phyloP scores from a whole-genome alignment of 2,888 invertebrate species.

The Tetanocera ferruginea region DNA sequence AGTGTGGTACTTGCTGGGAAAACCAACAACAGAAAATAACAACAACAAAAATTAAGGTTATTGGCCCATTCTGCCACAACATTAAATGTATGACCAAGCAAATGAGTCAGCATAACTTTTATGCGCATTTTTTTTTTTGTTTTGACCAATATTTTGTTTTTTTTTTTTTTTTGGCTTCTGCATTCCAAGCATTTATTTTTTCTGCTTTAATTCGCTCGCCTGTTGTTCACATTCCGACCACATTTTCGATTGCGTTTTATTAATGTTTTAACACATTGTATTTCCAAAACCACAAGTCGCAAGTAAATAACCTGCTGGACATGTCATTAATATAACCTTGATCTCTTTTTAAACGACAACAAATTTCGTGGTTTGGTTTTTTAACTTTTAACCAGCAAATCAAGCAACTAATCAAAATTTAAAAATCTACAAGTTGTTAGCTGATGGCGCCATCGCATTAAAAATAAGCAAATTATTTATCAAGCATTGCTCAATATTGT shows the following conservation, averaged over 20 bases:
- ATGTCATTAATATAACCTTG: conserved; percentile 27
- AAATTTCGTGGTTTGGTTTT: conserved; percentile 1
- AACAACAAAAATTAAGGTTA: conserved; percentile 5
- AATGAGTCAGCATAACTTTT: conserved; percentile 3
- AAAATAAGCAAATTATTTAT: neutral
- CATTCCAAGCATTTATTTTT: neutral
- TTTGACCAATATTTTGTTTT: neutral
- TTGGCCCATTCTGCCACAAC: neutral
- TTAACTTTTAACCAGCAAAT: neutral
- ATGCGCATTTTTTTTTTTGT: neutral
- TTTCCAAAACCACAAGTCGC: neutral
- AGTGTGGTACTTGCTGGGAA: neutral
- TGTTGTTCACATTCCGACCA: neutral
- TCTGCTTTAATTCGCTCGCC: no score
- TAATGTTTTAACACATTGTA: neutral
- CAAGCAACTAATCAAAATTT: neutral
- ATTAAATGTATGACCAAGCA: neutral
- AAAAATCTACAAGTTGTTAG: neutral
- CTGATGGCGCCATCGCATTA: neutral
- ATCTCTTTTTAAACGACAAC: conserved; percentile 25
- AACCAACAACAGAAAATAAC: neutral
- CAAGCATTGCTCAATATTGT: neutral
- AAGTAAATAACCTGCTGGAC: conserved; percentile 8
- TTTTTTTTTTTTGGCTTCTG: neutral
- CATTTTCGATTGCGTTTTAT: neutral